phyloP scores from a whole-genome alignment of 2,888 invertebrate genomes.

The Tachina grossa region DNA sequence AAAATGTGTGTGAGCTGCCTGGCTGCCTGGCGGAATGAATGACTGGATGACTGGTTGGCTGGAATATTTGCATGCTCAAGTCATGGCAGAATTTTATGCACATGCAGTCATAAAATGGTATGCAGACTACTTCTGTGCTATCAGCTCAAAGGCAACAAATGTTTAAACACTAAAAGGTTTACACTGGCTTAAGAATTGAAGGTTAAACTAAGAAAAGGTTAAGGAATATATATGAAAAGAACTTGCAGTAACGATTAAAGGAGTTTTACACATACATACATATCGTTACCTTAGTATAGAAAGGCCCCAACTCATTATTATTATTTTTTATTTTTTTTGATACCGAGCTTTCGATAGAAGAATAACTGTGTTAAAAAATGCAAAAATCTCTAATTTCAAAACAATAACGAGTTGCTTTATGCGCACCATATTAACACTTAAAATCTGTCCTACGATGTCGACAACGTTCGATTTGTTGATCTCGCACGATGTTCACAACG shows the following conservation, averaged over 20 bases:
- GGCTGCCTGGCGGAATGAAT: neutral
- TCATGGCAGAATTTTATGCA: slow-evolving; percentile 38
- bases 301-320: too few species aligned
- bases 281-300: too few species aligned
- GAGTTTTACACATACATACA: neutral
- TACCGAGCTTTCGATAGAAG: too few species aligned
- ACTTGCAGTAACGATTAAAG: neutral
- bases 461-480: too few species aligned
- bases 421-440: too few species aligned
- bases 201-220: neutral
- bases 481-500: too few species aligned
- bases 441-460: too few species aligned
- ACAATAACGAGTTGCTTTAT: too few species aligned
- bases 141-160: slow-evolving; percentile 38
- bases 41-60: neutral
- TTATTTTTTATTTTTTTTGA: too few species aligned
- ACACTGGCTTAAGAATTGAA: slow-evolving; percentile 16
- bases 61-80: slow-evolving; percentile 59
- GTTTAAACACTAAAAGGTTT: slow-evolving; percentile 50
- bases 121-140: slow-evolving; percentile 38
- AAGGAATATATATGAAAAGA: neutral
- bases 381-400: too few species aligned
- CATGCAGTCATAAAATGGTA: slow-evolving; percentile 45
- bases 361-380: too few species aligned
- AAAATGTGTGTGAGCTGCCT: neutral